Evolutionary conservation across 1,140 invertebrate species (phyloP), one percentile per base, ranked within the genome.

Genomic region (Atta cephalotes): DNA sequence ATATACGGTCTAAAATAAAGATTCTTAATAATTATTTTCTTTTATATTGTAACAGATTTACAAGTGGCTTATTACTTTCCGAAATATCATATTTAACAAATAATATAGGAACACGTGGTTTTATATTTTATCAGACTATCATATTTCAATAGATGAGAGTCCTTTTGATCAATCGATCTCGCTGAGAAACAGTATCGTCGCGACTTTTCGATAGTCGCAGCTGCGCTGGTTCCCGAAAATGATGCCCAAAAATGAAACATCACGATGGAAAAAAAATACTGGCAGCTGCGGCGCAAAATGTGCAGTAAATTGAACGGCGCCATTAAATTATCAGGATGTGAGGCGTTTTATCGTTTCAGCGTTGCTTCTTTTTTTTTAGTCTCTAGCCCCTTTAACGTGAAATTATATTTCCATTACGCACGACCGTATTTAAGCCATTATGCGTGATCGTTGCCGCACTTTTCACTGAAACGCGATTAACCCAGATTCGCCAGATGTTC

Each of bases 401-500:
- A 91, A 91, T 91, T 91, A 91, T 91, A 89, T 91, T 91, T 89
- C 90, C 87, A 91, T 91, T 91, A 91, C 90, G 90, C 90, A 91
- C 84, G 87, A 51, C 87, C 76, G 89, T 91, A 88, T 91, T 90
- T 88, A 91, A 91, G 78, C 87, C 84, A 90, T 91, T 91, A 91
- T 87, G 90, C 87, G 89, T 90, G 87, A 85, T 87, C 87, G 74
- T 91, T 86, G 82, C 78, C 86, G 90, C 89, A 91, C 90, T 91
- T 91, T 91, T 84, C 87, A 71, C 84, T 72, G 78, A 84, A 90
- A 90, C 79, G 89, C 89, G 87, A 91, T 91, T 91, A 91, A 91
- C 89, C 85, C 74, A 90, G 88, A 90, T 90, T 84, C 88, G 78
- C 72, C 65, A 66, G 89, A 79, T 81, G 88, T 87, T 90, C 88